Evolutionary conservation across 2,888 invertebrate species (phyloP).

Genomic region (Sepioteuthis lessoniana): DNA sequence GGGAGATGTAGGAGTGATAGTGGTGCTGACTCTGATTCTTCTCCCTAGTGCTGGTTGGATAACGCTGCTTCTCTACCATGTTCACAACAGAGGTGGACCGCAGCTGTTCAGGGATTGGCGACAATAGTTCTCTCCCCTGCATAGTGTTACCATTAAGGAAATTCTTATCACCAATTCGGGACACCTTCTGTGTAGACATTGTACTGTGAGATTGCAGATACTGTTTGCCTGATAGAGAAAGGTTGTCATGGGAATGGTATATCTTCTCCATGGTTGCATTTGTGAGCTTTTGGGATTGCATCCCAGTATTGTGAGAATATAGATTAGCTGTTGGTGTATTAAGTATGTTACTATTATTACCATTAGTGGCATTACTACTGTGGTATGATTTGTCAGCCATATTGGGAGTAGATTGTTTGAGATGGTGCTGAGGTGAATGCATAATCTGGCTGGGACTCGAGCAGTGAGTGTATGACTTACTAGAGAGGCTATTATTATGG

Average conservation of each 20-base stretch:
- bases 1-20: background rate
- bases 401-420: background rate
- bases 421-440: background rate
- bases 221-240: background rate
- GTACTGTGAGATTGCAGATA: background rate
- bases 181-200: background rate
- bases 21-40: background rate
- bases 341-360: background rate
- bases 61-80: background rate
- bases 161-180: background rate
- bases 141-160: background rate
- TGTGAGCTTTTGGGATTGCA: background rate
- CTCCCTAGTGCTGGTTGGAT: background rate
- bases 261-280: background rate
- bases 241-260: background rate
- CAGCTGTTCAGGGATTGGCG: background rate
- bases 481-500: background rate
- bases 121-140: background rate
- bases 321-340: background rate
- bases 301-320: background rate
- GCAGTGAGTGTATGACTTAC: background rate
- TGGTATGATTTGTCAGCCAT: conserved; percentile 36
- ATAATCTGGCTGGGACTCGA: background rate
- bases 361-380: background rate
- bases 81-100: background rate